Base-by-base conservation (phyloP, 2,113 vertebrate species). In the Cottus gobio region DNA sequence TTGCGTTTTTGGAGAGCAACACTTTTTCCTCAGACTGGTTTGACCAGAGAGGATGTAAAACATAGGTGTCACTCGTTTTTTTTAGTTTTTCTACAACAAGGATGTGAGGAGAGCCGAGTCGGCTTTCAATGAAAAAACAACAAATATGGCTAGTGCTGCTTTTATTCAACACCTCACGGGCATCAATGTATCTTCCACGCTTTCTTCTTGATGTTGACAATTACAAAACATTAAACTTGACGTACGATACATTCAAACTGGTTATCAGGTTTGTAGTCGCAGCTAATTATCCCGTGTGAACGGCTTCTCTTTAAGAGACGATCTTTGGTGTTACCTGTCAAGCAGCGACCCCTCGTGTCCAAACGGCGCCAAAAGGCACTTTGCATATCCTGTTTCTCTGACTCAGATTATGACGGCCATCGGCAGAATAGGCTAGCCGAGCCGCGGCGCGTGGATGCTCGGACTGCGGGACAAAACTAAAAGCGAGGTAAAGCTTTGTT, bases 331-430 rank as follows among this genome's bases (percentile, higher is more conserved):
- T 2, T 16, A 44, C 5, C 50, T 1, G 20, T 6, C 0, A 61
- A 30, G 5, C 78, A 87, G 87, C 86, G 90, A 0, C 88, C 60
- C 72, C 87, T 13, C 0, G 75, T 8, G 90, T 20, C 31, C 7
- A 10, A 0, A 3, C 28, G 0, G 44, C 67, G 72, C 26, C 24
- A 1, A 30, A 30, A 22, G 52, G 48, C 11, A 13, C 24, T 82
- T 79, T 65, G 79, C 86, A 92, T 86, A 92, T 93, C 93, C 93
- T 89, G 92, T 89, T 93, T 83, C 84, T 86, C 8, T 87, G 92
- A 91, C 66, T 93, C 92, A 85, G 78, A 82, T 34, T 66, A 70
- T 77, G 87, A 84, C 65, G 83, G 75, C 76, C 60, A 34, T 85
- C 69, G 31, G 39, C 30, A 79, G 66, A 66, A 62, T 60, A 80